Evolutionary conservation across 2,113 vertebrate species (phyloP).

Genomic region (Pygoscelis adeliae): DNA sequence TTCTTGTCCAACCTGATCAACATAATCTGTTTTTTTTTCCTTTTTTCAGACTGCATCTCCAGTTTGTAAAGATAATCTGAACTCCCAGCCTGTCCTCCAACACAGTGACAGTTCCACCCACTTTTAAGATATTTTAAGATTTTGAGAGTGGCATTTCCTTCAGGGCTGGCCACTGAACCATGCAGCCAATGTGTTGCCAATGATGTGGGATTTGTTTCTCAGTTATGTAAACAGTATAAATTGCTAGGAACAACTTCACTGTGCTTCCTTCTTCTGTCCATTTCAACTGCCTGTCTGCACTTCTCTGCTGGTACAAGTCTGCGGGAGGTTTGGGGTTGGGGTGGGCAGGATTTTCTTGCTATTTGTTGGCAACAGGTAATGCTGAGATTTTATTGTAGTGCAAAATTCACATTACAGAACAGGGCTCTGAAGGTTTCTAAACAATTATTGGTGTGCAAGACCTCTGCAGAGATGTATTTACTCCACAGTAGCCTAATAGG

Average conservation of each 20-base stretch:
- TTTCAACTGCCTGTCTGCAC: not conserved
- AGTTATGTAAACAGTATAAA: not conserved
- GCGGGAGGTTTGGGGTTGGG: not conserved
- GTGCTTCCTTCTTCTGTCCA: not conserved
- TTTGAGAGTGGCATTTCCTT: not conserved
- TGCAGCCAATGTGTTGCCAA: not conserved
- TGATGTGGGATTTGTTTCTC: not conserved
- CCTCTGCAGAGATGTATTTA: not conserved
- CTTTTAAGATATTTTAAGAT: not conserved
- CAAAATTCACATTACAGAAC: not conserved
- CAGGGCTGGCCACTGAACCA: not conserved
- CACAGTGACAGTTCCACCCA: not conserved
- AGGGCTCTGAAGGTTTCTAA: not conserved
- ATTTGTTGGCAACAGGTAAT: not conserved
- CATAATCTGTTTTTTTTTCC: not conserved
- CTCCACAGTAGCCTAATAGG: not conserved
- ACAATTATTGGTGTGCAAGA: not conserved
- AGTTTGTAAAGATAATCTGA: not conserved
- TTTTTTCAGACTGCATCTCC: not conserved
- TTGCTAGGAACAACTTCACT: not conserved
- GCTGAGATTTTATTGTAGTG: not conserved
- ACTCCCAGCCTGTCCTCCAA: not conserved
- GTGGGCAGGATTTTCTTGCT: not conserved
- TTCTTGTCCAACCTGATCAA: not conserved
- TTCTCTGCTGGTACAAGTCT: not conserved